A percentile compares a stretch with the other conserved stretches of the same genome.
phyloP scores from a whole-genome alignment of 2,888 invertebrate genomes.

The Thelaira solivaga region DNA sequence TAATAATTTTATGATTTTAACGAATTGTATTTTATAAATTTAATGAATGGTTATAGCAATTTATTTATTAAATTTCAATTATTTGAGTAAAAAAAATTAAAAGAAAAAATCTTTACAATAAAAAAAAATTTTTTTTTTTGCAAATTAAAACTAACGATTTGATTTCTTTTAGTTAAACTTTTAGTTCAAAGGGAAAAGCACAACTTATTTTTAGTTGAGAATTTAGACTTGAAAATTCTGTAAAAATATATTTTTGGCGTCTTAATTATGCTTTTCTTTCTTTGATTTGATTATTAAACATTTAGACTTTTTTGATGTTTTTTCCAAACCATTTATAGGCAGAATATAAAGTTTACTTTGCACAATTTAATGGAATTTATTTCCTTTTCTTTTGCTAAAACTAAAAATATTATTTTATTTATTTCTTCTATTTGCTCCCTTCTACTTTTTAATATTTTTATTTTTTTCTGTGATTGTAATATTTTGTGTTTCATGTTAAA shows the following conservation, averaged over 20 bases:
- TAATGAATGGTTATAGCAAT: too few species aligned
- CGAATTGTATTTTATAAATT: too few species aligned
- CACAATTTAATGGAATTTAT: too few species aligned
- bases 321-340: constrained; percentile 8
- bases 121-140: not conserved
- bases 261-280: constrained; percentile 22
- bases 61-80: too few species aligned
- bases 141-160: not conserved
- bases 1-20: too few species aligned
- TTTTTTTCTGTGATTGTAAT: not conserved
- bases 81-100: too few species aligned
- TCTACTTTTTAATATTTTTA: too few species aligned
- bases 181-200: not conserved
- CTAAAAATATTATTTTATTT: constrained; percentile 18
- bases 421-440: not conserved
- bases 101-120: not conserved
- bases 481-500: constrained; percentile 20
- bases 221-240: not conserved
- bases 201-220: not conserved
- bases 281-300: constrained; percentile 39
- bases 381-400: constrained; percentile 4
- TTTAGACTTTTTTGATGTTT: not conserved
- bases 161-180: too few species aligned
- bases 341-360: constrained; percentile 9
- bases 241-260: not conserved